These are phyloP conservation scores for Zhuqinia jingwanae DNA, from an alignment of 2,888 invertebrate species.

Conservation along the genomic window DNA sequence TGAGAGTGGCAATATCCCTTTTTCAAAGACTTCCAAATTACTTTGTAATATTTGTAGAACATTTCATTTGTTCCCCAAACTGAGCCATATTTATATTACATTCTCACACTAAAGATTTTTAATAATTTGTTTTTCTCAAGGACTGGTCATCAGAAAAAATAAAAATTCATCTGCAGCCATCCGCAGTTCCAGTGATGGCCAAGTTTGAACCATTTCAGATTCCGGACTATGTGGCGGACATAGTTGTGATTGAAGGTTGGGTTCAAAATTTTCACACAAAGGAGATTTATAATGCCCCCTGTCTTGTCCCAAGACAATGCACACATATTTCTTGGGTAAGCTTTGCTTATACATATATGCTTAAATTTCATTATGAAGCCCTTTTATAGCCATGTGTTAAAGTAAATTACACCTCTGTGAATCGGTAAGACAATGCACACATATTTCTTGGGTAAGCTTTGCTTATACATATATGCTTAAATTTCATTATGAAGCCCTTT, in stretches of 20 bases:
- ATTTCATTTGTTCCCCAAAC: too few relatives aligned
- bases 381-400: too few relatives aligned
- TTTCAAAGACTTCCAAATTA: constrained; percentile 83
- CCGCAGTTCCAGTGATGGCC: constrained; percentile 83
- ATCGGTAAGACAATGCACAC: constrained; percentile 80
- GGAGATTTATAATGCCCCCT: constrained; percentile 84
- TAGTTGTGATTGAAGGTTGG: constrained; percentile 84
- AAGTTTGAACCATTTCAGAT: constrained; percentile 83
- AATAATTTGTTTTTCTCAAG: constrained; percentile 81
- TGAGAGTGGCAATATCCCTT: constrained; percentile 83
- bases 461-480: neutral
- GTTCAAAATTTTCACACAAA: constrained; percentile 83
- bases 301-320: constrained; percentile 83
- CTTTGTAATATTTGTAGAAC: constrained; percentile 80
- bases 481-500: neutral
- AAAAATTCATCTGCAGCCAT: constrained; percentile 83
- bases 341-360: neutral
- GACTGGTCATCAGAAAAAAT: constrained; percentile 83
- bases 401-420: neutral
- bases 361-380: neutral
- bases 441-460: constrained; percentile 51
- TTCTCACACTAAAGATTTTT: neutral
- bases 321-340: constrained; percentile 59
- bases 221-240: constrained; percentile 84
- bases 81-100: too few relatives aligned